Conservation (phyloP, 2,888 invertebrate genomes). For the Eupeodes luniger region DNA sequence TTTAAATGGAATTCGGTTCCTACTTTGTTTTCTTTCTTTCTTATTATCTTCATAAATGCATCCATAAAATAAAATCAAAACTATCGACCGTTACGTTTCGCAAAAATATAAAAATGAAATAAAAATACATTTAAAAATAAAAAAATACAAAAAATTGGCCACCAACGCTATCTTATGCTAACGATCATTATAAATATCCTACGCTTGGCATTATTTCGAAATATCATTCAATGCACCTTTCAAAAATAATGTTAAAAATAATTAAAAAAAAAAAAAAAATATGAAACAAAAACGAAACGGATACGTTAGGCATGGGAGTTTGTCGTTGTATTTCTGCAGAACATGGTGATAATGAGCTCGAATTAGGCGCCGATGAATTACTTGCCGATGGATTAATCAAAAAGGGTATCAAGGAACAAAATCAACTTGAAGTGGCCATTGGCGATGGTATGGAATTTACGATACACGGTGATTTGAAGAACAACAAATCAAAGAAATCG, state of each 20-base stretch:
- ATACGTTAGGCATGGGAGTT: conserved; percentile 85
- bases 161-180: conserved; percentile 35
- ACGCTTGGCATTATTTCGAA: conserved; percentile 58
- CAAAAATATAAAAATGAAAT: conserved; percentile 6
- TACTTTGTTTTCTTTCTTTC: conserved; percentile 69
- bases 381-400: conserved; percentile 93
- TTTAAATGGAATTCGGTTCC: conserved; percentile 64
- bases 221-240: conserved; percentile 57
- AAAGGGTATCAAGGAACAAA: conserved; percentile 94
- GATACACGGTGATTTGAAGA: conserved; percentile 94
- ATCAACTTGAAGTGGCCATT: conserved; percentile 95
- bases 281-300: conserved; percentile 79
- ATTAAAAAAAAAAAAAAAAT: conserved; percentile 65
- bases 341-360: conserved; percentile 87
- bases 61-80: conserved; percentile 43
- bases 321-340: conserved; percentile 89
- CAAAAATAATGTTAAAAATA: conserved; percentile 38
- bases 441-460: conserved; percentile 97
- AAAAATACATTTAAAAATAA: conserved; percentile 39
- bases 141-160: conserved; percentile 19
- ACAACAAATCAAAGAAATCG: conserved; percentile 92
- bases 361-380: conserved; percentile 88
- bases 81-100: conserved; percentile 61
- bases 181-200: conserved; percentile 58
- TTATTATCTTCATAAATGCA: conserved; percentile 61